Conservation (phyloP, 2,888 invertebrate genomes). For the Noctua janthina region DNA sequence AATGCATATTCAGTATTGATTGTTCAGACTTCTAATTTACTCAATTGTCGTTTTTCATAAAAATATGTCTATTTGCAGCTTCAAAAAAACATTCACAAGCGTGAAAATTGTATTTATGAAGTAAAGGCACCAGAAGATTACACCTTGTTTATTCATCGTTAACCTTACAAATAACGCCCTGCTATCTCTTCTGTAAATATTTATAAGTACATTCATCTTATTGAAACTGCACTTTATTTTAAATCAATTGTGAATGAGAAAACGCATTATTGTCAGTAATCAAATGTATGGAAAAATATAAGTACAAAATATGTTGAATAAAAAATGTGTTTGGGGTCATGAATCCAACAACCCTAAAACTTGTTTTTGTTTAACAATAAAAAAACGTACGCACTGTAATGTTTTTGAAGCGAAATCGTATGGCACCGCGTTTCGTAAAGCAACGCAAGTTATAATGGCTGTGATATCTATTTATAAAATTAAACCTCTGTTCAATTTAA, state of each 20-base stretch:
- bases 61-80: background rate
- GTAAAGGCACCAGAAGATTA: background rate
- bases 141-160: background rate
- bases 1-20: constrained; percentile 15
- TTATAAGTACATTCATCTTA: background rate
- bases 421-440: background rate
- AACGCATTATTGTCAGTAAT: constrained; percentile 16
- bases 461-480: constrained; percentile 40
- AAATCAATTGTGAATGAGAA: background rate
- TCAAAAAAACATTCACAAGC: background rate
- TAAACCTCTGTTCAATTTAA: constrained; percentile 6
- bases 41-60: background rate
- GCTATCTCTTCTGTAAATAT: constrained; percentile 11
- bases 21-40: constrained; percentile 10
- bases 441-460: constrained; percentile 31
- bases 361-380: background rate
- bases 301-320: constrained; percentile 51
- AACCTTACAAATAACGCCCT: constrained; percentile 3
- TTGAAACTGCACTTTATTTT: constrained; percentile 25
- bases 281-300: constrained; percentile 34
- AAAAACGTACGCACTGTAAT: background rate
- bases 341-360: background rate
- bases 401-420: background rate
- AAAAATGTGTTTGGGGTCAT: constrained; percentile 50
- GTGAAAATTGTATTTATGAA: constrained; percentile 4